Conservation (phyloP, 2,113 vertebrate genomes). For the Balaeniceps rex region DNA sequence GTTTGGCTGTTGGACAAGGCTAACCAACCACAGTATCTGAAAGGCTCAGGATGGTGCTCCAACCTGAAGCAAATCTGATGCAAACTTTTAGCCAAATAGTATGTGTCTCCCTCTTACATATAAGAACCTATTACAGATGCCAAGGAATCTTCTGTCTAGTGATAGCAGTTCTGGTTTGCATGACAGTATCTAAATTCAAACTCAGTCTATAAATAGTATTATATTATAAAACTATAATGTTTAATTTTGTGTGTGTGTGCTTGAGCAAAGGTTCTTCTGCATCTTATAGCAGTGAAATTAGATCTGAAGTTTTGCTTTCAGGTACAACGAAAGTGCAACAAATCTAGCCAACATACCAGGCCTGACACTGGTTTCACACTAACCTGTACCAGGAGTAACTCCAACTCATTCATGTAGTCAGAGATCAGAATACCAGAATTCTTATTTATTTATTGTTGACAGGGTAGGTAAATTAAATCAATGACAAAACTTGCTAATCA, state of each 20-base stretch:
- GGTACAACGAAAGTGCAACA: not conserved
- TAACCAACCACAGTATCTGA: not conserved
- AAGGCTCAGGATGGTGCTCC: not conserved
- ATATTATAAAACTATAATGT: not conserved
- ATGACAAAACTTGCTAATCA: not conserved
- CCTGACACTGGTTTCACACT: not conserved
- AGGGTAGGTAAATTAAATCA: not conserved
- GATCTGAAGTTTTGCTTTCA: not conserved
- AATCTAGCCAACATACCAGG: not conserved
- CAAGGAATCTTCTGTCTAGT: not conserved
- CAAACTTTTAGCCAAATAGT: not conserved
- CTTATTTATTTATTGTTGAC: not conserved
- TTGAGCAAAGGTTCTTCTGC: not conserved
- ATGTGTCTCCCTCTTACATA: not conserved
- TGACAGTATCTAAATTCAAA: not conserved
- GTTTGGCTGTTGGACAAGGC: not conserved
- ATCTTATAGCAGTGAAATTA: not conserved
- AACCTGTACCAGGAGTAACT: not conserved
- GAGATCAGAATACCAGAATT: not conserved
- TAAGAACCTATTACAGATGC: not conserved
- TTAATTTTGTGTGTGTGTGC: not conserved
- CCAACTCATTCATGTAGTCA: not conserved
- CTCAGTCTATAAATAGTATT: not conserved
- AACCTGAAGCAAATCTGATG: not conserved
- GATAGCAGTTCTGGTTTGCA: not conserved